Base-by-base conservation (phyloP, 2,888 invertebrate species). In the Acanthacorydalis orientalis region DNA sequence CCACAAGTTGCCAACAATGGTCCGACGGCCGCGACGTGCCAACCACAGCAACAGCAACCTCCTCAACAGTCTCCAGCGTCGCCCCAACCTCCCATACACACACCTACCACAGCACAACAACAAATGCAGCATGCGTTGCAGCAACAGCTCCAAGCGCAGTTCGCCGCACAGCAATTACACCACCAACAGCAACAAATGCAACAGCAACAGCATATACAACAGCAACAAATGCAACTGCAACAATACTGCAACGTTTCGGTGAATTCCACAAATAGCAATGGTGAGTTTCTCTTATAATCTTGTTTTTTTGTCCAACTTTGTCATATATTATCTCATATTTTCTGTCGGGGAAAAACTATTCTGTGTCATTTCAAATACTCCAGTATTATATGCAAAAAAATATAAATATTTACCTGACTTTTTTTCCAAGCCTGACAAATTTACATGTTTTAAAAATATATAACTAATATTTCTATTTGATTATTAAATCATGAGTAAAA, bases 91-190 rank as follows among this genome's bases (percentile, higher is more conserved):
- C 42, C 51, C 12, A n/a, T 15, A 11, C 47, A 50, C 44, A 40
- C 48, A 34, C 33, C 40, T 34, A 73, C 69, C 57, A 65, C 50
- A 64, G 60, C 53, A 59, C 63, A 49, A 59, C 60, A 47, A 57
- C 57, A 53, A 59, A 60, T 43, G 59, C 60, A 50, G 55, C 59
- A 53, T 54, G 58, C 55, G 52, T 52, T 44, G 59, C 76, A 76
- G 56, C 77, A 77, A 64, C 71, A 75, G 50, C 72, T 73, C 53
- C 67, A 74, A 58, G 76, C 76, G 59, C 67, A 74, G 23, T 23
- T 23, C 23, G 23, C 23, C 23, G 23, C 23, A 23, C 75, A 68
- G 55, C 69, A 74, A 57, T 75, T 75, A 58, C 75, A 76, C 60
- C 73, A 75, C 57, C 74, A 41, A 8, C 49, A 44, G 12, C 39